Evolutionary conservation across 2,113 vertebrate genomes (phyloP).

Genomic region (Brienomyrus longianalis): DNA sequence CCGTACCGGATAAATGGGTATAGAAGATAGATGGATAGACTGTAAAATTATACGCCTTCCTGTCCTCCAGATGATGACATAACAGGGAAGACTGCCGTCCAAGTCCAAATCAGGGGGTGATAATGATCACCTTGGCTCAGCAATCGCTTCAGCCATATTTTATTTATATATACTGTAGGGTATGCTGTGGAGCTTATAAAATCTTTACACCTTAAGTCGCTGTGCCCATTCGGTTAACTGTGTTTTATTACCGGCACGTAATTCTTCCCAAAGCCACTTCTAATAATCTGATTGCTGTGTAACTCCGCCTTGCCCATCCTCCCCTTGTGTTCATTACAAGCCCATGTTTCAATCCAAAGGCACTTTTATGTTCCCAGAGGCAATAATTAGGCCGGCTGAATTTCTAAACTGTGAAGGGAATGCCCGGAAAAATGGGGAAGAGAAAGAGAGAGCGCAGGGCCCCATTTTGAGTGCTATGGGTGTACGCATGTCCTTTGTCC

Average conservation of each 20-base stretch:
- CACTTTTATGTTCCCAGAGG: not conserved
- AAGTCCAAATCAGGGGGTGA: not conserved
- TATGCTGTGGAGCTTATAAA: not conserved
- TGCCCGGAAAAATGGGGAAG: not conserved
- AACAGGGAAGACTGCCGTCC: not conserved
- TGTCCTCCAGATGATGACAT: not conserved
- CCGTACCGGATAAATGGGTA: not conserved
- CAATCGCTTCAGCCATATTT: not conserved
- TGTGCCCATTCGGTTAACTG: not conserved
- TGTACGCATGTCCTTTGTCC: not conserved
- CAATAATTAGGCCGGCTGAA: not conserved
- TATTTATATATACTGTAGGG: not conserved
- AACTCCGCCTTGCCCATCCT: not conserved
- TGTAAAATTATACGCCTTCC: not conserved
- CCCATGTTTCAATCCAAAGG: not conserved
- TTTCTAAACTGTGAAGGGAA: not conserved
- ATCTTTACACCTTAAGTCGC: not conserved
- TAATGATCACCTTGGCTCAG: not conserved
- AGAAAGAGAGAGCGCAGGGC: not conserved
- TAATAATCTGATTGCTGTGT: constrained; percentile 1
- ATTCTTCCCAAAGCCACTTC: not conserved
- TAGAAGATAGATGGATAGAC: not conserved
- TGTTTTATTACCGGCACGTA: not conserved
- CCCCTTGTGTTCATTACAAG: not conserved
- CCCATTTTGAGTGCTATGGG: not conserved